Evolutionary conservation across 1,140 invertebrate genomes (phyloP).

Genomic region (Euwallacea similis): DNA sequence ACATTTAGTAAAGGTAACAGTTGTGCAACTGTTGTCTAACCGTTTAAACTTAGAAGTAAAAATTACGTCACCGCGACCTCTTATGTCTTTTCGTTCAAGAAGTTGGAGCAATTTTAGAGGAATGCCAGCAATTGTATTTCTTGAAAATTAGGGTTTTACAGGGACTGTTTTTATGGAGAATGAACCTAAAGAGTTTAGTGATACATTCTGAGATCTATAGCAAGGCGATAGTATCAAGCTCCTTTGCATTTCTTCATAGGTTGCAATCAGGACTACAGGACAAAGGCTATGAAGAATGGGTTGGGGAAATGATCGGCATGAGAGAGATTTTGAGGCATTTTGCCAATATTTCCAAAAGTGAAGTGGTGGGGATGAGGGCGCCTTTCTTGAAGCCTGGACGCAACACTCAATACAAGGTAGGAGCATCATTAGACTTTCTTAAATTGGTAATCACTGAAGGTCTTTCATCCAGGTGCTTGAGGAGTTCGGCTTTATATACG

Average conservation of each 20-base stretch:
- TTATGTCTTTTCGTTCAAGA: too few species aligned
- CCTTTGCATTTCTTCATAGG: constrained; percentile 38
- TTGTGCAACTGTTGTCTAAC: too few species aligned
- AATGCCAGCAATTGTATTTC: too few species aligned
- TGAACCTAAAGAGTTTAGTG: not conserved
- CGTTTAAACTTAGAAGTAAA: too few species aligned
- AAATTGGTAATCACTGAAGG: constrained; percentile 9
- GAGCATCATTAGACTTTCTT: not conserved
- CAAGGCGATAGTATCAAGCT: not conserved
- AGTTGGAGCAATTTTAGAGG: too few species aligned
- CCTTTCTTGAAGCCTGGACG: constrained; percentile 88
- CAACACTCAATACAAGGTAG: constrained; percentile 88
- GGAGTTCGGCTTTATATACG: constrained; percentile 91
- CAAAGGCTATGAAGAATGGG: constrained; percentile 89
- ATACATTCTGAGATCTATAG: too few species aligned
- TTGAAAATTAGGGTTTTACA: too few species aligned
- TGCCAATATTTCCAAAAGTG: constrained; percentile 77
- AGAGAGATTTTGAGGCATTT: constrained; percentile 82
- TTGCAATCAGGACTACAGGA: constrained; percentile 80
- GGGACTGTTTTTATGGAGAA: not conserved
- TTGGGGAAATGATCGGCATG: constrained; percentile 92
- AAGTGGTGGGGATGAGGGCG: constrained; percentile 85
- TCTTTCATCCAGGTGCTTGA: constrained; percentile 67
- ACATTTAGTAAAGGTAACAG: too few species aligned
- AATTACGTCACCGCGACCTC: too few species aligned